Evolutionary conservation across 1,140 invertebrate genomes (phyloP).

Genomic region (Trichonephila inaurata): DNA sequence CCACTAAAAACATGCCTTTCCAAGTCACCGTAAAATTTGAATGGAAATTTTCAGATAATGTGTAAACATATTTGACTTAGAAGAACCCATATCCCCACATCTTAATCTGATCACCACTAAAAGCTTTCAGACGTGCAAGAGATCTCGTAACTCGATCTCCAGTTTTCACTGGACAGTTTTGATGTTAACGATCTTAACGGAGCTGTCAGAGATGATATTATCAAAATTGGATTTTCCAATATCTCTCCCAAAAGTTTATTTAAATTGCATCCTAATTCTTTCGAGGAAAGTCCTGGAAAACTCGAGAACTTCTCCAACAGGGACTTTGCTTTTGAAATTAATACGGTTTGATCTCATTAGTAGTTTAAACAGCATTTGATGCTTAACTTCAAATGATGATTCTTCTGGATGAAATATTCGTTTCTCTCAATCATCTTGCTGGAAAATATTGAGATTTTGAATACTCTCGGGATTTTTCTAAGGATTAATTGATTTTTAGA

Average conservation of each 20-base stretch:
- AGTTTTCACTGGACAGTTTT: background rate
- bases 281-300: background rate
- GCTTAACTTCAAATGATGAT: background rate
- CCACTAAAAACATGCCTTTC: no score
- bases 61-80: no score
- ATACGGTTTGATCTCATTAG: slow-evolving; percentile 16
- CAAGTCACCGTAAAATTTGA: no score
- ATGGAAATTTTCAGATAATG: no score
- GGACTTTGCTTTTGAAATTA: slow-evolving; percentile 19
- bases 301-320: background rate
- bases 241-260: background rate
- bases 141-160: background rate
- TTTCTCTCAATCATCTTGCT: background rate
- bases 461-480: background rate
- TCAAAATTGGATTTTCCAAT: slow-evolving; percentile 35
- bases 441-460: background rate
- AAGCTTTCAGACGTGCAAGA: no score
- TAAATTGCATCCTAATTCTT: background rate
- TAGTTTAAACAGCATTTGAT: background rate
- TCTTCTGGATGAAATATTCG: background rate
- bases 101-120: no score
- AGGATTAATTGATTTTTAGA: background rate
- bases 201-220: slow-evolving; percentile 1
- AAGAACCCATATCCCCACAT: no score
- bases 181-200: background rate